Conservation (phyloP, 2,888 invertebrate species). For the Hipparchia sbordonii region DNA sequence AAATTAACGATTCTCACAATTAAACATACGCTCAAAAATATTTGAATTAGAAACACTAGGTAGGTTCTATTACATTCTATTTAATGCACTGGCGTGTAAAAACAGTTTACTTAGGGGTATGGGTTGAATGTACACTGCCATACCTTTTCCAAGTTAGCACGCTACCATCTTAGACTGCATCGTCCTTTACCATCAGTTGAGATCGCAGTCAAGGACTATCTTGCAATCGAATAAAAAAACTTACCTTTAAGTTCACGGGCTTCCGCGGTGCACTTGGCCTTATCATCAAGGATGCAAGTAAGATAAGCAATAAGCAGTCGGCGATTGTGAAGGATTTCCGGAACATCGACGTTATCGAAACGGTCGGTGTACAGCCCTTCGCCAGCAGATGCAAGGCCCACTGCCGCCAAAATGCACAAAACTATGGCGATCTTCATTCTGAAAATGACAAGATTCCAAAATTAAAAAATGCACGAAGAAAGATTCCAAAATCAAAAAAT, state of each 20-base stretch:
- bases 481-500: too few species aligned
- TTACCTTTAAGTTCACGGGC: conserved; percentile 87
- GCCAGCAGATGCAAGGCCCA: conserved; percentile 46
- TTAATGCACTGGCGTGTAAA: too few species aligned
- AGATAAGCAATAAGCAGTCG: conserved; percentile 85
- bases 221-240: conserved; percentile 41
- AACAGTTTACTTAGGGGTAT: too few species aligned
- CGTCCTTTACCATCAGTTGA: too few species aligned
- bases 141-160: too few species aligned
- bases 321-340: conserved; percentile 84
- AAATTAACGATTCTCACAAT: too few species aligned
- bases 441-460: conserved; percentile 37
- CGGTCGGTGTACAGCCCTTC: conserved; percentile 80
- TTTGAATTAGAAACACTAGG: too few species aligned
- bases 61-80: too few species aligned
- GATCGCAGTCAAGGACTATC: too few species aligned
- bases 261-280: conserved; percentile 85
- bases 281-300: conserved; percentile 83
- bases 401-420: conserved; percentile 54
- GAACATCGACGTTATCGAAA: conserved; percentile 82
- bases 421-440: conserved; percentile 59
- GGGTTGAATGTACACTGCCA: too few species aligned
- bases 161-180: too few species aligned
- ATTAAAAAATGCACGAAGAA: background rate
- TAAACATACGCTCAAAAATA: too few species aligned